phyloP scores from a whole-genome alignment of 2,888 invertebrate species.

The Atrina japonica region DNA sequence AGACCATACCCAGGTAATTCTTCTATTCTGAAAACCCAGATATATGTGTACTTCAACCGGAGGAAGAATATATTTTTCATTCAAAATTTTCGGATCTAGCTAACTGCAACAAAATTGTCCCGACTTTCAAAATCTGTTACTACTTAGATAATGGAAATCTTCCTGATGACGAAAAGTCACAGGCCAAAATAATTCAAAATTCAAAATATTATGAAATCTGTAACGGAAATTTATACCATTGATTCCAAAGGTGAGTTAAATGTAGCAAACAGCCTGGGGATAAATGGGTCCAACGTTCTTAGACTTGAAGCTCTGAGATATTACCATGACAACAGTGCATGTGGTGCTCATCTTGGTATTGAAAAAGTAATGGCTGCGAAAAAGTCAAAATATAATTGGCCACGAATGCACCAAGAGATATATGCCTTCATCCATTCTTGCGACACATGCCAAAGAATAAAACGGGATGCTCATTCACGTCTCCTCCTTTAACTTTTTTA shows the following conservation, averaged over 20 bases:
- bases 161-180: constrained; percentile 19
- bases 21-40: no score
- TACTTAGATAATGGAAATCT: constrained; percentile 19
- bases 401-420: constrained; percentile 30
- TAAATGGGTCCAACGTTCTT: constrained; percentile 22
- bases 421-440: constrained; percentile 21
- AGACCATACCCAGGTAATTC: no score
- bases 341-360: constrained; percentile 32
- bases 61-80: no score
- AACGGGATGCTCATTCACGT: background rate
- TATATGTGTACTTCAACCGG: no score
- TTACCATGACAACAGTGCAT: constrained; percentile 35
- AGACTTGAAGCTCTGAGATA: constrained; percentile 17
- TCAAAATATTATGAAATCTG: constrained; percentile 17
- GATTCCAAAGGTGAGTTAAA: constrained; percentile 24
- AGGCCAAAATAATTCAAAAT: background rate
- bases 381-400: constrained; percentile 30
- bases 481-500: background rate
- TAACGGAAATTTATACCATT: constrained; percentile 30
- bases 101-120: constrained; percentile 17
- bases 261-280: background rate
- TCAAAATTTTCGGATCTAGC: no score
- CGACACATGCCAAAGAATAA: background rate
- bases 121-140: constrained; percentile 2
- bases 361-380: constrained; percentile 24